Evolutionary conservation across 2,797 vertebrate species (phyloP), one percentile per base, ranked within the genome.

Genomic region (Jordanella pulchra): DNA sequence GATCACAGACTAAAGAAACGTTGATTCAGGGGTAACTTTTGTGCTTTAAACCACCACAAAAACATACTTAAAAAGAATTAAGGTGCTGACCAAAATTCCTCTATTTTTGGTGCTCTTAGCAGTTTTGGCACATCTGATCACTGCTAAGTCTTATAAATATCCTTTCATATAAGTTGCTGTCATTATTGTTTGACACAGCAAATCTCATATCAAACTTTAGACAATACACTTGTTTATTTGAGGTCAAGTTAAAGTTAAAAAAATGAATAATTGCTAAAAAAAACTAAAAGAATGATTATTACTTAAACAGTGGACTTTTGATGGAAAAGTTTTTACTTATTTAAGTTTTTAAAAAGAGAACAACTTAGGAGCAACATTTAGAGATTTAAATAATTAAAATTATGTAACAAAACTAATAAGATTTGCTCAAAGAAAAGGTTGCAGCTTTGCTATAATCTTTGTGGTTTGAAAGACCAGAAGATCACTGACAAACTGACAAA

Each of bases 21-120:
- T 75, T 84, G 48, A 79, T 81, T 66, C 68, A 61, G 63, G 42
- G 47, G 55, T 72, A 78, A 78, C 64, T 32, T 84, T 83, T 77
- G 48, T 27, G 28, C 73, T 77, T 78, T 80, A 64, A 80, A 73
- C 73, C 68, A 77, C 68, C 76, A 9, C 66, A 42, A 70, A 54
- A 70, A 45, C 45, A 47, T 47, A 69, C 72, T 77, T 83, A 67
- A 42, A 58, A 66, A 21, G 73, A 73, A 32, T 25, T 10, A 47
- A 53, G 23, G n/a, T 54, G 35, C 6, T 14, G 7, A n/a, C 7
- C 5, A n/a, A 32, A 58, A 11, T 30, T 39, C 7, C 21, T 55
- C 55, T 68, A 12, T 17, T 50, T 30, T 35, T 60, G 30, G 30
- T 32, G 1, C 7, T 18, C 13, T 13, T n/a, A 14, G 25, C 6